Base-by-base conservation (phyloP, 37 sponge, comb jelly and placozoan species). In the Axinella damicornis region DNA sequence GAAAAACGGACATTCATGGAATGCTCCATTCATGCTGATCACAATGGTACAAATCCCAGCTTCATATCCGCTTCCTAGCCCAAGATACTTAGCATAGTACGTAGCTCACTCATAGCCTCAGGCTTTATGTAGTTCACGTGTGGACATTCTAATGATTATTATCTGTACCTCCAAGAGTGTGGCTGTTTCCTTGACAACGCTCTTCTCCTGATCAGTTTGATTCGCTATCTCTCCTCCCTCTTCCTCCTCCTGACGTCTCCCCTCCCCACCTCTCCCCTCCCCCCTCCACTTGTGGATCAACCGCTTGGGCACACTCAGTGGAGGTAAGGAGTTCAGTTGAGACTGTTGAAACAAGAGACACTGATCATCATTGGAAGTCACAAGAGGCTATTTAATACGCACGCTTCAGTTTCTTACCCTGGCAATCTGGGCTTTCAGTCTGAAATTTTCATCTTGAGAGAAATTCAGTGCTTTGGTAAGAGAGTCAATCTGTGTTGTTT, bases 121-220 rank as follows among this genome's bases (percentile, higher is more conserved):
- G n/a, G n/a, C n/a, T n/a, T n/a, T n/a, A n/a, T 18, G 18, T 56
- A 19, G 18, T 18, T 18, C n/a, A n/a, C n/a, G n/a, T n/a, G n/a
- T n/a, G n/a, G n/a, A n/a, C n/a, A n/a, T n/a, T n/a, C n/a, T n/a
- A n/a, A n/a, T n/a, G n/a, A n/a, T n/a, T n/a, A n/a, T n/a, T n/a
- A n/a, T 9, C 46, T 46, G 46, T 22, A 92, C 89, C 82, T 81
- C 64, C 18, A 75, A 31, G 39, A 93, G 83, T 17, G 52, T 65
- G 57, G 69, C 71, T 38, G 85, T 80, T 61, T 78, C 20, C 69
- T 77, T 85, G 21, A 35, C 30, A 15, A 89, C 66, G 37, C 37
- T 35, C 76, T 87, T 91, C 74, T 94, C 92, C 24, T 78, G 78
- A 65, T 94, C 92, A 17, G 83, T 91, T 53, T 83, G 76, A 63